Conservation (phyloP, 2,888 invertebrate species). For the Dryobotodes eremita region DNA sequence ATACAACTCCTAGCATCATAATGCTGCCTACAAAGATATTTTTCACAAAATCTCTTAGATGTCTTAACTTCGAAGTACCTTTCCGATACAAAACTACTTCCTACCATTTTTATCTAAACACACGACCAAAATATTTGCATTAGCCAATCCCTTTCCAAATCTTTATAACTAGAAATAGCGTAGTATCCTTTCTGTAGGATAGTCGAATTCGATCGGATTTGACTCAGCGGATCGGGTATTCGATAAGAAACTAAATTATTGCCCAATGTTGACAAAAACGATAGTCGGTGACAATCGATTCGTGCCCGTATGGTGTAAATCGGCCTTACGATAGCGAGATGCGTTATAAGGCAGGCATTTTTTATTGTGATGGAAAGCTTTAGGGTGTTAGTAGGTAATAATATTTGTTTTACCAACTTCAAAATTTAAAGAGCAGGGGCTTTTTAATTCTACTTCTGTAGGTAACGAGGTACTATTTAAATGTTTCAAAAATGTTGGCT, state of each 20-base stretch:
- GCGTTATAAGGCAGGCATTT: constrained; percentile 37
- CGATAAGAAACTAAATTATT: constrained; percentile 88
- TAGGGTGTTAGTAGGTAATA: neutral
- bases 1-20: no score
- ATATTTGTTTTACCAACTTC: neutral
- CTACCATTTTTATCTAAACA: constrained; percentile 51
- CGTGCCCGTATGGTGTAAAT: constrained; percentile 71
- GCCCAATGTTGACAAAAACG: constrained; percentile 80
- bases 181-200: constrained; percentile 69
- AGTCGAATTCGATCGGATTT: constrained; percentile 75
- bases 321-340: constrained; percentile 64
- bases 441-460: neutral
- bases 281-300: constrained; percentile 70
- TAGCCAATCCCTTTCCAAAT: constrained; percentile 68
- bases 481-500: neutral
- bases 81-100: constrained; percentile 30
- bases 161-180: constrained; percentile 68
- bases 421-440: neutral
- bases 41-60: constrained; percentile 4
- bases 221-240: constrained; percentile 82
- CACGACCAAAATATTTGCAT: constrained; percentile 73
- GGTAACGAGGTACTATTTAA: neutral
- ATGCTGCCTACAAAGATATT: neutral
- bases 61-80: neutral
- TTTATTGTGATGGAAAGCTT: constrained; percentile 35